Conservation (phyloP, 1,140 invertebrate species). For the Geopemphigus sp. region DNA sequence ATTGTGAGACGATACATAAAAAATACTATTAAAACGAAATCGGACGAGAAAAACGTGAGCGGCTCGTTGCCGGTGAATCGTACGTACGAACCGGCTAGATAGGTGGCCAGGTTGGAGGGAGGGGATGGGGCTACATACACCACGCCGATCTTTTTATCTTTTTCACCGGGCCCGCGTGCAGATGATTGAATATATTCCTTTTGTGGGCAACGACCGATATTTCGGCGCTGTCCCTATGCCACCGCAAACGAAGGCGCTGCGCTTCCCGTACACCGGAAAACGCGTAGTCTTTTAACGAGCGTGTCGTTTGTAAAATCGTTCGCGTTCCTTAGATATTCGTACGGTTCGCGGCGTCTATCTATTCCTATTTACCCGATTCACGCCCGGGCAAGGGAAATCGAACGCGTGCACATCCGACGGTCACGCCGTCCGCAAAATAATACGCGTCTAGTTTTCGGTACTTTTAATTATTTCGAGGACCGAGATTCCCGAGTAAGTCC, state of each 20-base stretch:
- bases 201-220: constrained; percentile 20
- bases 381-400: no score
- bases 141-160: neutral
- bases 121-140: no score
- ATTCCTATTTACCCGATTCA: neutral
- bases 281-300: neutral
- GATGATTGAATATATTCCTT: constrained; percentile 4
- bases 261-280: no score
- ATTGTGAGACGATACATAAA: constrained; percentile 5
- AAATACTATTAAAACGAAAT: constrained; percentile 24
- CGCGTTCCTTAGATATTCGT: constrained; percentile 28
- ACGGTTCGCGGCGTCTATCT: neutral
- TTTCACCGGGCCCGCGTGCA: neutral
- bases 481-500: no score
- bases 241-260: constrained; percentile 28
- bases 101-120: neutral
- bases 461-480: no score
- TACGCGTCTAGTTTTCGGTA: no score
- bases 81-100: no score
- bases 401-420: no score
- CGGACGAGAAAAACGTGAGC: constrained; percentile 31
- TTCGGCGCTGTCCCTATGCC: constrained; percentile 9
- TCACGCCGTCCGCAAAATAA: no score
- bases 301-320: constrained; percentile 16
- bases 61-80: no score